Conservation (phyloP, 2,113 vertebrate genomes). For the Phalacrocorax carbo region DNA sequence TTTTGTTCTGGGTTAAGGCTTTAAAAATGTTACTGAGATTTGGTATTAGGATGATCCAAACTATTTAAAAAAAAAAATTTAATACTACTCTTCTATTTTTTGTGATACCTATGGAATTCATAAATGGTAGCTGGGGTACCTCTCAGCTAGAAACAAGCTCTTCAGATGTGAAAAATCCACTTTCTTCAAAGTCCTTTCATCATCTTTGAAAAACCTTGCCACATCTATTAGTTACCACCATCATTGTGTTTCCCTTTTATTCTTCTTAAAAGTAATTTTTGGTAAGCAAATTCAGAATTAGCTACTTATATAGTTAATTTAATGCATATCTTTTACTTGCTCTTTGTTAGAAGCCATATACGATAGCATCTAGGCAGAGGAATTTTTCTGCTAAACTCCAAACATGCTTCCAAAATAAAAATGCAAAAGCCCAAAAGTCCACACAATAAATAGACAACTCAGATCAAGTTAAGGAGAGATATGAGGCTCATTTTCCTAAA, state of each 20-base stretch:
- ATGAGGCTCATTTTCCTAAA: neutral
- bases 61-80: neutral
- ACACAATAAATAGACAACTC: neutral
- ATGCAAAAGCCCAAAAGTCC: neutral
- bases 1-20: neutral
- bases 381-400: neutral
- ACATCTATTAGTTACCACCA: neutral
- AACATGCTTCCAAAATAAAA: neutral
- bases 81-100: neutral
- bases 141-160: neutral
- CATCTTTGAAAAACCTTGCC: neutral
- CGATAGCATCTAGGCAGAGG: neutral
- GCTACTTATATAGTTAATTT: neutral
- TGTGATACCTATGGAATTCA: neutral
- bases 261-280: neutral
- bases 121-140: neutral
- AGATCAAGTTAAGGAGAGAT: neutral
- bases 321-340: neutral
- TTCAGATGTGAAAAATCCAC: neutral
- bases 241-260: neutral
- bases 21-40: neutral
- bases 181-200: neutral
- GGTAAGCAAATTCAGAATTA: neutral
- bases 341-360: neutral
- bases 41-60: neutral